phyloP scores from a whole-genome alignment of 2,113 vertebrate genomes.

The Siniperca chuatsi region DNA sequence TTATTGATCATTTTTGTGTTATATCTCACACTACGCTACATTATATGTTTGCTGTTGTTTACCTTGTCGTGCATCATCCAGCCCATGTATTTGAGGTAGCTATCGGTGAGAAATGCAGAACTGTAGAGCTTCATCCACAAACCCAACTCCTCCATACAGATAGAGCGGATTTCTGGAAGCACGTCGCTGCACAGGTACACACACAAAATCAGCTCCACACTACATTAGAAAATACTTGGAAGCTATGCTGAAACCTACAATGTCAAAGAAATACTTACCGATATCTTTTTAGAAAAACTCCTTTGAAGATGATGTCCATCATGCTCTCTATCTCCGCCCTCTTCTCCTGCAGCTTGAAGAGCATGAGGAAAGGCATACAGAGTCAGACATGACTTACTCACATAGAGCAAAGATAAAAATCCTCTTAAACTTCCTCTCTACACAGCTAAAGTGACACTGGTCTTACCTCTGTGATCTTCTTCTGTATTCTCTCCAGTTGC shows the following conservation, averaged over 20 bases:
- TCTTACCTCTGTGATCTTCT: slow-evolving; percentile 88
- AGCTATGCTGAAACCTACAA: not conserved
- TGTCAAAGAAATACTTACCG: slow-evolving; percentile 77
- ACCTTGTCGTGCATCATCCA: slow-evolving; percentile 95
- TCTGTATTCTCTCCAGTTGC: slow-evolving; percentile 86
- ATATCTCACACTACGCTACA: not conserved
- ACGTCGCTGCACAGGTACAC: slow-evolving; percentile 84
- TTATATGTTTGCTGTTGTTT: not conserved
- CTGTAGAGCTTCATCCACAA: slow-evolving; percentile 90
- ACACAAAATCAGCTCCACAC: not conserved
- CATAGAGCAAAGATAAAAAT: not conserved
- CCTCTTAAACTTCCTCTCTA: too few species aligned
- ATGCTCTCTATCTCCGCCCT: slow-evolving; percentile 88
- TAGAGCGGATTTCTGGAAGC: slow-evolving; percentile 89
- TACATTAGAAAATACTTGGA: not conserved
- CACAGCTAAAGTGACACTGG: not conserved
- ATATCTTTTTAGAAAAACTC: slow-evolving; percentile 91
- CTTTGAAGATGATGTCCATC: slow-evolving; percentile 92
- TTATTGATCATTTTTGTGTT: not conserved
- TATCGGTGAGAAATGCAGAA: slow-evolving; percentile 88
- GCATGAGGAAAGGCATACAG: not conserved
- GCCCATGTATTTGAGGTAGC: slow-evolving; percentile 92
- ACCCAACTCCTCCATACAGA: slow-evolving; percentile 91
- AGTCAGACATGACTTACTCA: not conserved
- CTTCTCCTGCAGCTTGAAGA: slow-evolving; percentile 87